Conservation (phyloP, 2,113 vertebrate species). For the Cyanistes caeruleus region DNA sequence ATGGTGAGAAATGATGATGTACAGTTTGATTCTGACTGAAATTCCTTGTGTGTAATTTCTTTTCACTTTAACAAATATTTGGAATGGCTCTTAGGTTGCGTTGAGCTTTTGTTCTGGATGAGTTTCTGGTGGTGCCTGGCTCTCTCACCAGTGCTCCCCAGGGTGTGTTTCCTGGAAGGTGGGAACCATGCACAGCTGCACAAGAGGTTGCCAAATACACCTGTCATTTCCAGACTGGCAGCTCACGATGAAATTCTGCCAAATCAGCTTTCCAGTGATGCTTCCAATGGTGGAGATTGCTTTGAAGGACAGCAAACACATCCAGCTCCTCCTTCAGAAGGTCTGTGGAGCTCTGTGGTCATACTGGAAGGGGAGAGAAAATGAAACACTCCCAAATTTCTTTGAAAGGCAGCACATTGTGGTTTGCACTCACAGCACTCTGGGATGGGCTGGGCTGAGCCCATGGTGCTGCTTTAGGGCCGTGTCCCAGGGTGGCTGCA, state of each 20-base stretch:
- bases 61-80: background rate
- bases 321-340: background rate
- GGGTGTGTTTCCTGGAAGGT: background rate
- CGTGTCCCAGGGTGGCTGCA: background rate
- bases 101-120: background rate
- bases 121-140: background rate
- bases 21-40: background rate
- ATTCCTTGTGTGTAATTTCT: background rate
- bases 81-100: background rate
- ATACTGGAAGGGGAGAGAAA: background rate
- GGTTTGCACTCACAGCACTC: background rate
- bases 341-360: background rate
- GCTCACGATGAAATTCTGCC: background rate
- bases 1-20: background rate
- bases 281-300: background rate
- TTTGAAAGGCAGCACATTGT: background rate
- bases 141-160: background rate
- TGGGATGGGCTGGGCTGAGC: rapidly evolving
- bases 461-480: background rate
- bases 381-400: rapidly evolving
- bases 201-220: background rate
- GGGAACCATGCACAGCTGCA: background rate
- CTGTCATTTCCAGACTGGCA: background rate
- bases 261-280: background rate
- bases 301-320: background rate